Evolutionary conservation across 2,888 invertebrate species (phyloP).

Genomic region (Cryptus armator): DNA sequence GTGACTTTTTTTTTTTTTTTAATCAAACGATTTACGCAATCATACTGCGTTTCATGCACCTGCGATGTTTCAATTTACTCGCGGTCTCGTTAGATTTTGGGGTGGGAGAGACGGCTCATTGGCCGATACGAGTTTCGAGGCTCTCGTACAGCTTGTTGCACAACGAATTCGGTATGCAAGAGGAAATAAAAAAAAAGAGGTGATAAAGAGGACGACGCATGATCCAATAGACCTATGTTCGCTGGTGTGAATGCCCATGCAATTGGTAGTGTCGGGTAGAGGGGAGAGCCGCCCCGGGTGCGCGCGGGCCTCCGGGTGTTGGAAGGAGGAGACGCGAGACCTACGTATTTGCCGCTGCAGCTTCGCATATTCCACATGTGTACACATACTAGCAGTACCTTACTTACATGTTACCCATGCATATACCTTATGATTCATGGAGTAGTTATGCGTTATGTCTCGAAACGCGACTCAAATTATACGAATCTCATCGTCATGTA

Average conservation of each 20-base stretch:
- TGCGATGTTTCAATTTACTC: background rate
- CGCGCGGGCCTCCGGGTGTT: background rate
- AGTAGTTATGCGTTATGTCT: slow-evolving; percentile 74
- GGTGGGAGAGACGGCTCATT: slow-evolving; percentile 11
- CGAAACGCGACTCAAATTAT: slow-evolving; percentile 69
- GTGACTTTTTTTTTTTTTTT: background rate
- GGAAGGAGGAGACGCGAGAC: slow-evolving; percentile 21
- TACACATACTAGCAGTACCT: slow-evolving; percentile 57
- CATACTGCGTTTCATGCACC: background rate
- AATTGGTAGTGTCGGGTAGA: slow-evolving; percentile 20
- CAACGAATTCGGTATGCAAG: slow-evolving; percentile 40
- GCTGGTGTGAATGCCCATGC: slow-evolving; percentile 50
- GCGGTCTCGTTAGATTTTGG: background rate
- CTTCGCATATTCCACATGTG: slow-evolving; percentile 57
- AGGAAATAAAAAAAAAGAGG: slow-evolving; percentile 12
- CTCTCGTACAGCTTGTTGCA: slow-evolving; percentile 32
- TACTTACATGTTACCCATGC: slow-evolving; percentile 56
- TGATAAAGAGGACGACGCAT: slow-evolving; percentile 38
- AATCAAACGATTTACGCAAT: background rate
- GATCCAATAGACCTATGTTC: slow-evolving; percentile 50
- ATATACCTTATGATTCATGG: slow-evolving; percentile 72
- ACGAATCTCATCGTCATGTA: slow-evolving; percentile 64
- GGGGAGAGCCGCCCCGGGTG: background rate
- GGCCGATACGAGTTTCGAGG: background rate
- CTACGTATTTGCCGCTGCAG: slow-evolving; percentile 45